phyloP scores from a whole-genome alignment of 2,888 invertebrate species.

The Drosophila atroscutellata region DNA sequence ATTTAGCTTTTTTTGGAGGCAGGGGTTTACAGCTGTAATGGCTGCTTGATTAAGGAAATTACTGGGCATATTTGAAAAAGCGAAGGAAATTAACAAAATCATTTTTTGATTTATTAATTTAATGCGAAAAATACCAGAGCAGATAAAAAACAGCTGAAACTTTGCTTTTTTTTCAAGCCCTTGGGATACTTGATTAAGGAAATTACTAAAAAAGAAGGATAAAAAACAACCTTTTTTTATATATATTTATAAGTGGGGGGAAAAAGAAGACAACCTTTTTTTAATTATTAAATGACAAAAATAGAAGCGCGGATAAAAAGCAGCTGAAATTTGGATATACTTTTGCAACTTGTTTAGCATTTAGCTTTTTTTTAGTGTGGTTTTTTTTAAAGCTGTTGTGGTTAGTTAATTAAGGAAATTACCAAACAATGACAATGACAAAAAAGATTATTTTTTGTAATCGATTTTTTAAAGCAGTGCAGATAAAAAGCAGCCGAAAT shows the following conservation, averaged over 20 bases:
- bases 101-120: not conserved
- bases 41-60: not conserved
- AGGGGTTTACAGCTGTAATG: not conserved
- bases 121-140: not conserved
- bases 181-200: not conserved
- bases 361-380: too few species aligned
- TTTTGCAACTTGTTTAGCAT: too few species aligned
- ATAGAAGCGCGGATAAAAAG: too few species aligned
- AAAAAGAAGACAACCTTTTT: too few species aligned
- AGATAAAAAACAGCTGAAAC: not conserved
- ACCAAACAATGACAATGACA: not conserved
- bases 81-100: not conserved
- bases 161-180: not conserved
- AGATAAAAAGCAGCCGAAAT: too few species aligned
- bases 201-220: not conserved
- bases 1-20: not conserved
- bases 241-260: not conserved
- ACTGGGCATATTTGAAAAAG: not conserved
- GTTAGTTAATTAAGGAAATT: not conserved
- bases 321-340: too few species aligned
- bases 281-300: too few species aligned
- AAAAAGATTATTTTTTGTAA: too few species aligned
- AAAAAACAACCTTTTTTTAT: not conserved
- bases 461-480: too few species aligned
- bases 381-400: not conserved